Evolutionary conservation across 2,888 invertebrate species (phyloP).

Genomic region (Athalia circularis): DNA sequence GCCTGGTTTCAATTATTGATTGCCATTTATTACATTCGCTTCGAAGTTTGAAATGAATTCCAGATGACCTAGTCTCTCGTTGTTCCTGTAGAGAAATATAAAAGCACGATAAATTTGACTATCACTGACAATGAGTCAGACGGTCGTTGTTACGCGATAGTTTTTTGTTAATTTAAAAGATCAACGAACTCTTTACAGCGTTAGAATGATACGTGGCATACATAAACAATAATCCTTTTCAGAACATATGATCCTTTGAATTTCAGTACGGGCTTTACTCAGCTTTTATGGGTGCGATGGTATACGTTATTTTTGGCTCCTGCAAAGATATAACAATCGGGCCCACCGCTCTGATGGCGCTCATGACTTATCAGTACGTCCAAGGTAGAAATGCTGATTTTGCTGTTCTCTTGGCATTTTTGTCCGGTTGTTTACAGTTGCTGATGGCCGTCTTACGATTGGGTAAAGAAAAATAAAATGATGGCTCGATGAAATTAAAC

Average conservation of each 20-base stretch:
- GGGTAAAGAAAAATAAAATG: slow-evolving; percentile 75
- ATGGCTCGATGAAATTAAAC: neutral
- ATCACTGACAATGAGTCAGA: too few relatives aligned
- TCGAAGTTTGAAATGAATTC: neutral
- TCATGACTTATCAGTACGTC: slow-evolving; percentile 91
- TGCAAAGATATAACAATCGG: slow-evolving; percentile 92
- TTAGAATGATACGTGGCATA: neutral
- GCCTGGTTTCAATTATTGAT: neutral
- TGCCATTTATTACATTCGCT: neutral
- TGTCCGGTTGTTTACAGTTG: slow-evolving; percentile 88
- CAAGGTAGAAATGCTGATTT: slow-evolving; percentile 84
- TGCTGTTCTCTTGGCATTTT: slow-evolving; percentile 88
- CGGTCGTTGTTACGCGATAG: too few relatives aligned
- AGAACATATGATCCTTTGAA: slow-evolving; percentile 37
- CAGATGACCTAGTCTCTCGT: too few relatives aligned
- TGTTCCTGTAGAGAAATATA: too few relatives aligned
- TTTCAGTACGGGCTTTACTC: slow-evolving; percentile 94
- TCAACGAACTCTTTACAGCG: neutral
- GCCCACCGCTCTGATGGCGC: slow-evolving; percentile 94
- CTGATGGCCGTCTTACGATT: slow-evolving; percentile 88
- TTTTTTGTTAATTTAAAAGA: neutral
- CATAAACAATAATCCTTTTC: neutral
- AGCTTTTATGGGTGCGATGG: slow-evolving; percentile 94
- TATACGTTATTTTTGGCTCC: slow-evolving; percentile 93
- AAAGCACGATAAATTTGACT: too few relatives aligned